These are phyloP conservation scores for Lateolabrax maculatus DNA, from an alignment of 2,797 vertebrate species.

Conservation along the genomic window DNA sequence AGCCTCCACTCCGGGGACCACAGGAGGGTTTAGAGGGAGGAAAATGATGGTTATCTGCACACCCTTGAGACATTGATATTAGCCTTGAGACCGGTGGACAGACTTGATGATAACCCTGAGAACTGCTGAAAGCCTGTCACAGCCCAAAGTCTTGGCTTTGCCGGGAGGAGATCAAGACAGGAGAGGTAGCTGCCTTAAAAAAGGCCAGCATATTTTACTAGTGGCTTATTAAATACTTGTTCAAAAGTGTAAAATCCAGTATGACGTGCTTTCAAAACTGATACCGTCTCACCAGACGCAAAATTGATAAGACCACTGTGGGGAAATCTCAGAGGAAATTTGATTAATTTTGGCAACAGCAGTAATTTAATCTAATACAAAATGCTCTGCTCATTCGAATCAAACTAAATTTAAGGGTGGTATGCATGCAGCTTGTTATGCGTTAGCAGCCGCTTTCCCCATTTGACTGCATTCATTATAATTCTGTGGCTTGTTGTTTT, in stretches of 20 bases:
- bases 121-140: slow-evolving; percentile 59
- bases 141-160: slow-evolving; percentile 45
- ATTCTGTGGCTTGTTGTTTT: slow-evolving; percentile 77
- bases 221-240: slow-evolving; percentile 5
- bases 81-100: slow-evolving; percentile 72
- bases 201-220: slow-evolving; percentile 10
- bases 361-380: slow-evolving; percentile 49
- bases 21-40: slow-evolving; percentile 66
- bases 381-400: slow-evolving; percentile 48
- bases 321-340: slow-evolving; percentile 49
- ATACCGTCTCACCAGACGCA: neutral
- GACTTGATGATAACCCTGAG: slow-evolving; percentile 80
- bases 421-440: slow-evolving; percentile 60
- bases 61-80: slow-evolving; percentile 82
- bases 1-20: slow-evolving; percentile 67
- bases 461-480: slow-evolving; percentile 79
- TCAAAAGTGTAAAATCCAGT: slow-evolving; percentile 29
- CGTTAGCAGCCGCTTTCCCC: slow-evolving; percentile 47
- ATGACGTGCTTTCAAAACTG: slow-evolving; percentile 11
- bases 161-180: slow-evolving; percentile 33
- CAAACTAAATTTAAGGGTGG: slow-evolving; percentile 53
- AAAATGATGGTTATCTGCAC: slow-evolving; percentile 81
- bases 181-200: neutral
- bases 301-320: slow-evolving; percentile 6
- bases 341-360: slow-evolving; percentile 60